Base-by-base conservation (phyloP, 2,797 vertebrate species). In the Tapera naevia region DNA sequence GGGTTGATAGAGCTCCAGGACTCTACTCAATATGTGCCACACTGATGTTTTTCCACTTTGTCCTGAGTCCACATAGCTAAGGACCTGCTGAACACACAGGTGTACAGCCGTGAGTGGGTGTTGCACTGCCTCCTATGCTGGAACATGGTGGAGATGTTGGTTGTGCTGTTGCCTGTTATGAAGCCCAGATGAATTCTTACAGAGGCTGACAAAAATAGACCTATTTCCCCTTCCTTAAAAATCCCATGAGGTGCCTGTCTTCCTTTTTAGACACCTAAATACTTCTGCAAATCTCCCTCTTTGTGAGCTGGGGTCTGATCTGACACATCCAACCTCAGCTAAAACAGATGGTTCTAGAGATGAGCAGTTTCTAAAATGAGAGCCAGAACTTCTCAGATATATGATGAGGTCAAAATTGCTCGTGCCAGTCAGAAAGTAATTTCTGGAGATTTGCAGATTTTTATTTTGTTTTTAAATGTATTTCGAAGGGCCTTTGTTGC, bases 361-460 rank as follows among this genome's bases (percentile, higher is more conserved):
- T 54, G 33, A 93, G 54, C 37, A 15, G 35, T 27, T 93, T 78
- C 71, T 92, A 72, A 80, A 92, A 65, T 21, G 66, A 87, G 75
- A 78, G 54, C 27, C 56, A 85, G 54, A 85, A 69, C 39, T 92
- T 80, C 62, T 71, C 70, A 87, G 86, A 24, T 56, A 61, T 54
- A 11, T 60, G 86, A 73, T 50, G 91, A 62, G 82, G 88, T 94
- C 78, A 79, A 43, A 94, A 93, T 90, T 88, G 48, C 71, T 92
- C 87, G 54, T 73, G 53, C 48, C 58, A 66, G 48, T 5, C 78
- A 82, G 74, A 91, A 94, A 92, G 51, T 37, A 75, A 81, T 89
- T 91, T 84, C 75, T 85, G 69, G 53, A 75, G 41, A 73, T 76
- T 43, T 54, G 58, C 45, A 60, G 41, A 41, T 93, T 65, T 64